These are phyloP conservation scores for Chlorocebus sabaeus DNA, from an alignment of 2,113 vertebrate genomes.

Conservation along the genomic window DNA sequence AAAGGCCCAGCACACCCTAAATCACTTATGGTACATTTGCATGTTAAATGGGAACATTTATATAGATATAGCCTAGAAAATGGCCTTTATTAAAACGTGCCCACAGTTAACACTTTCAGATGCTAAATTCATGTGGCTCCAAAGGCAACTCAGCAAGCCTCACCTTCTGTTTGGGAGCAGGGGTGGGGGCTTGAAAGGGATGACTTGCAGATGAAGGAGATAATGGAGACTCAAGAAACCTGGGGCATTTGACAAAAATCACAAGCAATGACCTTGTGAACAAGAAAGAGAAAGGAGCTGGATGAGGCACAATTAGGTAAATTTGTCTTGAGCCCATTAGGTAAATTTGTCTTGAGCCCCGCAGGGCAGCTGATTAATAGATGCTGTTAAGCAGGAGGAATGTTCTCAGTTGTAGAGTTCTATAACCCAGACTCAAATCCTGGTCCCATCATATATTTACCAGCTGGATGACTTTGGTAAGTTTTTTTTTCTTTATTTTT, in stretches of 20 bases:
- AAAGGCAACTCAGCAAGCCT: neutral
- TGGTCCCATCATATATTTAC: neutral
- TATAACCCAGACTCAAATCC: neutral
- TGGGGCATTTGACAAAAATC: neutral
- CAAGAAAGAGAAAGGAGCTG: conserved; percentile 20
- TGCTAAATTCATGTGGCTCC: accelerated
- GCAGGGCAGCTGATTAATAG: conserved; percentile 41
- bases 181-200: neutral
- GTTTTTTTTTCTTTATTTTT: neutral
- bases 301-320: conserved; percentile 9
- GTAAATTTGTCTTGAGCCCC: conserved; percentile 34
- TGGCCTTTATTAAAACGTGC: conserved; percentile 52
- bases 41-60: conserved; percentile 67
- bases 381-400: neutral
- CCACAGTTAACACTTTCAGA: conserved; percentile 54
- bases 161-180: neutral
- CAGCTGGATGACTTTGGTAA: conserved; percentile 1
- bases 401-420: neutral
- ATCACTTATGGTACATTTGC: conserved; percentile 58
- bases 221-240: neutral
- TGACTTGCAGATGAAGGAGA: neutral
- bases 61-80: conserved; percentile 45
- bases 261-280: neutral
- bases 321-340: conserved; percentile 36
- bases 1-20: conserved; percentile 45